Conservation (phyloP, 1,140 invertebrate species). For the Achroia grisella region DNA sequence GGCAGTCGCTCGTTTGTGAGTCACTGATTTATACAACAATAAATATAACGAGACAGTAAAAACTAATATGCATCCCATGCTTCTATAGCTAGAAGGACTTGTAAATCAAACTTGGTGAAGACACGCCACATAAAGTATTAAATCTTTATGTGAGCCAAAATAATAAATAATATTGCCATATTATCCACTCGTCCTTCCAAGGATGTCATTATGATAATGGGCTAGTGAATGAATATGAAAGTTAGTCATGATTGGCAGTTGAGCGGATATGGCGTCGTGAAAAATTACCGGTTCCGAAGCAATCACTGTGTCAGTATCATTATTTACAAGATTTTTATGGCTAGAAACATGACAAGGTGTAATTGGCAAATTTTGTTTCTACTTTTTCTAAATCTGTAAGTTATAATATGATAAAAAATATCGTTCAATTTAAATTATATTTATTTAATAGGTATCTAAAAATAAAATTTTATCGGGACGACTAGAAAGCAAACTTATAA, state of each 20-base stretch:
- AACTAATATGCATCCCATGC: constrained; percentile 1
- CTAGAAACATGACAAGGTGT: no score
- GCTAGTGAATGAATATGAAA: constrained; percentile 1
- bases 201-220: constrained; percentile 17
- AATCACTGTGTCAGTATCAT: not conserved
- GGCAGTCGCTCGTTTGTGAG: no score
- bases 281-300: not conserved
- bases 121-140: constrained; percentile 3
- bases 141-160: constrained; percentile 13
- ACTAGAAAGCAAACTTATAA: no score
- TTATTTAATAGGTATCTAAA: no score
- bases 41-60: not conserved
- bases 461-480: no score
- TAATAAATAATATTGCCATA: constrained; percentile 7
- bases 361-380: no score
- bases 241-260: constrained; percentile 15
- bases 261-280: constrained; percentile 2
- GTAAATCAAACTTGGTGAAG: not conserved
- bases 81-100: not conserved
- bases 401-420: no score
- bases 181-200: not conserved
- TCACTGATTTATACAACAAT: not conserved
- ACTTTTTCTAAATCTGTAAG: no score
- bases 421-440: no score
- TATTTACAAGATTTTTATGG: no score